Evolutionary conservation across 2,888 invertebrate species (phyloP).

Genomic region (Morpho achilles): DNA sequence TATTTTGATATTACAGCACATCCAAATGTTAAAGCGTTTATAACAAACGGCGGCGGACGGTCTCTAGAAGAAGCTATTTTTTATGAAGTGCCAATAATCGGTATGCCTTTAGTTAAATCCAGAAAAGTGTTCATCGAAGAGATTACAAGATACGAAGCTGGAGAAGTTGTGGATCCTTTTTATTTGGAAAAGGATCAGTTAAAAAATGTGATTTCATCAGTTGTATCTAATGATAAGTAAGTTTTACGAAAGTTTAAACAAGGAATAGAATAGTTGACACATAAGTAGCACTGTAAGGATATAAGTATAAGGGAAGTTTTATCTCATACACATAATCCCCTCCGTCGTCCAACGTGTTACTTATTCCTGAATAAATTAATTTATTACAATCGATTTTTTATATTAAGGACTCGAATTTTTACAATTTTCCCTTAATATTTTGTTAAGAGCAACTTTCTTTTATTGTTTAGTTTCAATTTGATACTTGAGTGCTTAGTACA

Average conservation of each 20-base stretch:
- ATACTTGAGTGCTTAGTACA: too few species aligned
- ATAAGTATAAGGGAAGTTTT: too few species aligned
- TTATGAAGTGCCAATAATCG: constrained; percentile 63
- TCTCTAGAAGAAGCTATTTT: constrained; percentile 71
- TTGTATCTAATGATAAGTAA: constrained; percentile 52
- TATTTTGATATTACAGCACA: constrained; percentile 46
- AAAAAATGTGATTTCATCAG: constrained; percentile 44
- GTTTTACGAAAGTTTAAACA: constrained; percentile 21
- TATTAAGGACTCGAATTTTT: too few species aligned
- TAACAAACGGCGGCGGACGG: constrained; percentile 64
- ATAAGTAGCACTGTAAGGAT: too few species aligned
- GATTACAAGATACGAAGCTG: constrained; percentile 55
- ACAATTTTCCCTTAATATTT: too few species aligned
- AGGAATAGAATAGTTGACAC: background rate
- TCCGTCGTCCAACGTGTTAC: too few species aligned
- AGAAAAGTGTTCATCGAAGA: constrained; percentile 58
- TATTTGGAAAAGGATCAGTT: constrained; percentile 54
- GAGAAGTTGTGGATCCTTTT: constrained; percentile 59
- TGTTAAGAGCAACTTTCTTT: too few species aligned
- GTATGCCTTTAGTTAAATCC: constrained; percentile 55
- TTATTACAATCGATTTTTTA: too few species aligned
- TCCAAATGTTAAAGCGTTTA: constrained; percentile 63
- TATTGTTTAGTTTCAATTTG: too few species aligned
- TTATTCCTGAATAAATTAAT: too few species aligned
- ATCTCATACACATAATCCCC: too few species aligned